Conservation (phyloP, 2,113 vertebrate genomes). For the Anolis carolinensis region DNA sequence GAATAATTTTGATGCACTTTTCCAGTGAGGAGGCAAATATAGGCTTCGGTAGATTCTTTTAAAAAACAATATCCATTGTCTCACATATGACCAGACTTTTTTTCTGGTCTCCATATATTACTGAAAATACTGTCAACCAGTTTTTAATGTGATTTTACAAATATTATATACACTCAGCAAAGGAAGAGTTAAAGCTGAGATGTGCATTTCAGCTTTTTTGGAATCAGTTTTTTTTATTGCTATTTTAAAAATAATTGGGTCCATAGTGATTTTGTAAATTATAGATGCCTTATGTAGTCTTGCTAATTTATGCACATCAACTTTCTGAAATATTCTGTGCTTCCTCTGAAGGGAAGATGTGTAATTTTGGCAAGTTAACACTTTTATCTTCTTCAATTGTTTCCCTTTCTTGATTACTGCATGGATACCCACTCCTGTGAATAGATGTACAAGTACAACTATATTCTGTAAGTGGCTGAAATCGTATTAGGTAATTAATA, state of each 20-base stretch:
- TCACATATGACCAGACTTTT: not conserved
- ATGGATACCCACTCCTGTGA: not conserved
- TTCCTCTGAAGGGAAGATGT: conserved; percentile 14
- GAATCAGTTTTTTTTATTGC: not conserved
- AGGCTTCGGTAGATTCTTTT: not conserved
- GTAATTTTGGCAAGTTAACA: not conserved
- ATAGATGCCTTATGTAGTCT: conserved; percentile 42
- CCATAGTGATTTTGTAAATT: conserved; percentile 41
- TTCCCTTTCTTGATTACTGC: not conserved
- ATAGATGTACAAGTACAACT: rapidly evolving
- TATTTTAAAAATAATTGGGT: conserved; percentile 52
- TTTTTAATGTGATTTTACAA: conserved; percentile 15
- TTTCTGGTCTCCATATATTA: not conserved
- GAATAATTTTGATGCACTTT: not conserved
- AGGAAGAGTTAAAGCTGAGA: conserved; percentile 32
- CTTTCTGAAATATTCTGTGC: conserved; percentile 17
- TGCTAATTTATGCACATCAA: conserved; percentile 34
- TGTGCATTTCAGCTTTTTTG: conserved; percentile 31
- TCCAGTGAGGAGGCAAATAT: not conserved
- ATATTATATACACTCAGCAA: conserved; percentile 18
- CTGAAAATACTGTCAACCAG: not conserved
- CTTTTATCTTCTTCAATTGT: not conserved
- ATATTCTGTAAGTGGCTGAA: conserved; percentile 3
- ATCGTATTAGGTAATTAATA: not conserved
- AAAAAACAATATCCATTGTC: not conserved